Conservation (phyloP, 1,140 invertebrate genomes). For the silkworm (Bombyx mori) region DNA sequence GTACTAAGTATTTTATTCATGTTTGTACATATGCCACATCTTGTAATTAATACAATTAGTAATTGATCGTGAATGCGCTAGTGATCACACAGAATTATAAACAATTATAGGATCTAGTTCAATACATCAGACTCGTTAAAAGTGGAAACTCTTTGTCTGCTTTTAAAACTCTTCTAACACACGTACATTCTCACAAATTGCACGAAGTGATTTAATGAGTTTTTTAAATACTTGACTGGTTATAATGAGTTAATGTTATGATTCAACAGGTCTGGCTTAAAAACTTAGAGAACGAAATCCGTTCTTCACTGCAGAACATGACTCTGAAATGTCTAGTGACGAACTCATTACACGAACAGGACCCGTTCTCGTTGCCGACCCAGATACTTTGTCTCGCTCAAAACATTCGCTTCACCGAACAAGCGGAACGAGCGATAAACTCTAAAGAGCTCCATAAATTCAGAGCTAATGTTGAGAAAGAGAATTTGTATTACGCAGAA, state of each 20-base stretch:
- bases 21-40: no score
- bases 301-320: constrained; percentile 79
- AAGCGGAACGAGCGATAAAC: constrained; percentile 85
- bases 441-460: constrained; percentile 74
- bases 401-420: constrained; percentile 84
- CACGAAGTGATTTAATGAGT: no score
- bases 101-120: no score
- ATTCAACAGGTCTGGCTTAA: constrained; percentile 83
- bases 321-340: constrained; percentile 79
- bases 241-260: background rate
- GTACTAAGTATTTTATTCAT: no score
- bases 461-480: constrained; percentile 48
- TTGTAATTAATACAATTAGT: no score
- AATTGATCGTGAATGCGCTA: no score
- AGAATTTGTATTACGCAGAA: constrained; percentile 48
- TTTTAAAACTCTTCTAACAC: no score
- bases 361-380: constrained; percentile 86
- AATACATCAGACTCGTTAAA: no score
- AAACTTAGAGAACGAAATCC: constrained; percentile 85
- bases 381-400: constrained; percentile 85
- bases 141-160: no score
- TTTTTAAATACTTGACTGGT: background rate
- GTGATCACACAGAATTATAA: no score
- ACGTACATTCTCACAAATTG: no score
- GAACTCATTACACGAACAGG: constrained; percentile 70